Evolutionary conservation across 2,113 vertebrate species (phyloP), one percentile per base, ranked within the genome.

Genomic region (Beaufortia kweichowensis): DNA sequence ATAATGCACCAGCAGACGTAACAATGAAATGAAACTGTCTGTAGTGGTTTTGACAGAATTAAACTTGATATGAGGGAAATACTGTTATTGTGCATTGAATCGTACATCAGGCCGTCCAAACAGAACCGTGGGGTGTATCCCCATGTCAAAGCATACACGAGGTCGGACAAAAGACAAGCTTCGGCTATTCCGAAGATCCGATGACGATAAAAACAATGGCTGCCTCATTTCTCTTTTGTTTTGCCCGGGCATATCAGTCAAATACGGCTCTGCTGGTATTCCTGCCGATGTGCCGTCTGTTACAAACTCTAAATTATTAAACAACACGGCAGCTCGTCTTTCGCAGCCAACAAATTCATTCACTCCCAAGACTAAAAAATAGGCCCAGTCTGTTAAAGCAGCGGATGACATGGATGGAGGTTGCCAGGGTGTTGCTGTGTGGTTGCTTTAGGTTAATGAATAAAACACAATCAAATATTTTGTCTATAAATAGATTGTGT

Each of bases 221-320:
- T 79, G 76, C 19, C 24, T 60, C 68, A 72, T 39, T 69, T 87
- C 39, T 83, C 79, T 61, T 89, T 90, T 89, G 84, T 88, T 89
- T 87, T 88, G 87, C 80, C 84, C 85, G 73, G 39, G 39, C 23
- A 84, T 62, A 80, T 87, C 85, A 81, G 80, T 89, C 86, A 89
- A 76, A 75, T 85, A 17, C 70, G 76, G 79, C 73, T 15, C 77
- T 10, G 53, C 55, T 24, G 77, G 86, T 90, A 84, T 84, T 84
- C 79, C 82, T 76, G 82, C 86, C 86, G 86, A 88, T 90, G 84
- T 84, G 84, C 89, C 88, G 86, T 92, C 90, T 93, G 92, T 92
- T 92, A 93, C 90, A 84, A 87, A 87, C 75, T 31, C 83, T 93
- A 85, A 93, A 93, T 93, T 90, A 93, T 93, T 92, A 60, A 93